A percentile compares a stretch with the other conserved stretches of the same genome.
These are phyloP conservation scores for Tineola bisselliella DNA, from an alignment of 2,888 invertebrate species.

Conservation along the genomic window DNA sequence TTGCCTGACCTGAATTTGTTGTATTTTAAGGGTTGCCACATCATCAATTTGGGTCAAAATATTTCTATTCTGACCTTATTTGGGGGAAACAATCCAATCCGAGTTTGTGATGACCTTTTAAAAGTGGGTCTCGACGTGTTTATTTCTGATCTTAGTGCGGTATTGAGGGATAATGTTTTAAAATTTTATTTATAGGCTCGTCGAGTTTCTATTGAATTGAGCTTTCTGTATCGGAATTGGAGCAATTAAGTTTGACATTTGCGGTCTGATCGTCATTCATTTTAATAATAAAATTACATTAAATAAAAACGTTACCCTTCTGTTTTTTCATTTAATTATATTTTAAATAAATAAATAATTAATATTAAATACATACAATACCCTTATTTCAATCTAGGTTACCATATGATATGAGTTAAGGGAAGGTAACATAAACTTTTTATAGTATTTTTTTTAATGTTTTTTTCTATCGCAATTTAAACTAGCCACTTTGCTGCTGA, in stretches of 20 bases:
- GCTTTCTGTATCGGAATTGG: background rate
- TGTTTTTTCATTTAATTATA: too few species aligned
- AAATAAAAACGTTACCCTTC: too few species aligned
- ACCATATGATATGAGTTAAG: too few species aligned
- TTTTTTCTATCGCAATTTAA: too few species aligned
- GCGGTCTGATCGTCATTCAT: too few species aligned
- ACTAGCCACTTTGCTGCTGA: too few species aligned
- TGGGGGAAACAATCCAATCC: constrained; percentile 16
- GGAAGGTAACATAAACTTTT: too few species aligned
- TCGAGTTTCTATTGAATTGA: background rate
- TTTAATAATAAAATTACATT: too few species aligned
- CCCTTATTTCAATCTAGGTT: too few species aligned
- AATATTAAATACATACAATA: too few species aligned
- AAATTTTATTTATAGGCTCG: constrained; percentile 13
- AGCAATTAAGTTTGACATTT: background rate
- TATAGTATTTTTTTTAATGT: too few species aligned
- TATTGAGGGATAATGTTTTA: background rate
- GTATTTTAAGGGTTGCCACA: background rate
- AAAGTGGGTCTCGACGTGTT: constrained; percentile 17
- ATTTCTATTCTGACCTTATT: constrained; percentile 15
- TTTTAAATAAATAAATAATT: too few species aligned
- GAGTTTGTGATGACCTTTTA: constrained; percentile 19
- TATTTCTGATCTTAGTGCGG: constrained; percentile 15
- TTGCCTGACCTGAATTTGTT: background rate
- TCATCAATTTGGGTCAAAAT: background rate